Percentiles rank a stretch among this genome's conserved stretches.
These are phyloP conservation scores for Actinemys pallida DNA, from an alignment of 2,113 vertebrate species.

Conservation along the genomic window DNA sequence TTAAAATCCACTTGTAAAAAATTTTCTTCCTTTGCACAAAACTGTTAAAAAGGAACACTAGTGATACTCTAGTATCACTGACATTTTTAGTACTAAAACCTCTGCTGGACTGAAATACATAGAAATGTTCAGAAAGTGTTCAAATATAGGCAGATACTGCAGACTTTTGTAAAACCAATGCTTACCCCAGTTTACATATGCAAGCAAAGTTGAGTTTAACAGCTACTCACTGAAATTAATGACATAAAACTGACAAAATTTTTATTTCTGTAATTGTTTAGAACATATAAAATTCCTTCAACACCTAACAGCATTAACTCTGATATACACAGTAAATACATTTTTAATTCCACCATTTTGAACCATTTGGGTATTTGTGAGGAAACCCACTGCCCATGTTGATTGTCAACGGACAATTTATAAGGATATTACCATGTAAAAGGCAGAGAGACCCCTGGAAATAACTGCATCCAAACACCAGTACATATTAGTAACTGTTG, in stretches of 20 bases:
- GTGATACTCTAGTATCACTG: not conserved
- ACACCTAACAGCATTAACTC: not conserved
- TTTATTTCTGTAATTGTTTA: not conserved
- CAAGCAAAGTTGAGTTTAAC: fast-evolving
- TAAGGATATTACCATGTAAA: not conserved
- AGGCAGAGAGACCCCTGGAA: not conserved
- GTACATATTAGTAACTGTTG: too few relatives aligned
- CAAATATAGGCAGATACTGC: fast-evolving
- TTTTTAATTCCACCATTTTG: not conserved
- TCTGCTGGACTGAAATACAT: fast-evolving
- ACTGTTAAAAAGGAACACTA: not conserved
- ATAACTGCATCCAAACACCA: too few relatives aligned
- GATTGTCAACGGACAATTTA: not conserved
- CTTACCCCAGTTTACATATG: fast-evolving
- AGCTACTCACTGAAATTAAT: not conserved
- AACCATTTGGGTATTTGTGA: not conserved
- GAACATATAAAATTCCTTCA: not conserved
- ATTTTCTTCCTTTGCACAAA: not conserved
- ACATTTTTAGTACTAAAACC: fast-evolving
- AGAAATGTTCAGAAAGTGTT: not conserved
- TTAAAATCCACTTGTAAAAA: not conserved
- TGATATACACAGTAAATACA: not conserved
- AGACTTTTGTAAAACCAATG: fast-evolving
- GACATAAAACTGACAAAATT: not conserved
- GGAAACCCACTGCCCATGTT: not conserved